Percentiles rank a stretch among this genome's conserved stretches.
These are phyloP conservation scores for Hydropsyche betteni DNA, from an alignment of 2,888 invertebrate genomes.

Conservation along the genomic window DNA sequence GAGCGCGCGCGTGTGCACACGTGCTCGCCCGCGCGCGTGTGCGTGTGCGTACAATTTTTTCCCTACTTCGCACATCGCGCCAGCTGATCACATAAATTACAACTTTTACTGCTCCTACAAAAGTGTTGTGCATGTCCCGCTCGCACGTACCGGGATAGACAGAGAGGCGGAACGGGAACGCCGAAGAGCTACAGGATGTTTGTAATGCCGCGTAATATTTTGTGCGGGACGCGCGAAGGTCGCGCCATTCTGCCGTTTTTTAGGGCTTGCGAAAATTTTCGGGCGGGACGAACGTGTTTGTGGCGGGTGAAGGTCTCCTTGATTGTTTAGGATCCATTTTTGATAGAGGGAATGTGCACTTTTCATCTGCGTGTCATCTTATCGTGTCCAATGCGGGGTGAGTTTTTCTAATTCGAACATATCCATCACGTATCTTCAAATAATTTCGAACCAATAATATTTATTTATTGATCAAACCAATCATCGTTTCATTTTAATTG, in stretches of 20 bases:
- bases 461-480: too few species aligned
- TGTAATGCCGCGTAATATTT: conserved; percentile 31
- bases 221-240: conserved; percentile 4
- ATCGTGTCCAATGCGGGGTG: too few species aligned
- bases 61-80: conserved; percentile 41
- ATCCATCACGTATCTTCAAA: too few species aligned
- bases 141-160: conserved; percentile 26
- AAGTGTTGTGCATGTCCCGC: conserved; percentile 44
- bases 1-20: background rate
- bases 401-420: too few species aligned
- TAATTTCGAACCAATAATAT: too few species aligned
- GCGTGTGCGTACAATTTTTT: conserved; percentile 35
- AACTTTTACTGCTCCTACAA: conserved; percentile 54
- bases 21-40: background rate
- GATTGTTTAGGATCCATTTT: too few species aligned
- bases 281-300: too few species aligned
- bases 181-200: conserved; percentile 35
- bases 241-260: background rate
- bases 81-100: conserved; percentile 54
- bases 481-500: too few species aligned
- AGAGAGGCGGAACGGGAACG: conserved; percentile 33
- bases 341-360: too few species aligned
- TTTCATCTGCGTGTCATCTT: too few species aligned
- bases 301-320: too few species aligned
- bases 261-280: too few species aligned